Base-by-base conservation (phyloP, 2,113 vertebrate genomes). In the Tetrao urogallus region DNA sequence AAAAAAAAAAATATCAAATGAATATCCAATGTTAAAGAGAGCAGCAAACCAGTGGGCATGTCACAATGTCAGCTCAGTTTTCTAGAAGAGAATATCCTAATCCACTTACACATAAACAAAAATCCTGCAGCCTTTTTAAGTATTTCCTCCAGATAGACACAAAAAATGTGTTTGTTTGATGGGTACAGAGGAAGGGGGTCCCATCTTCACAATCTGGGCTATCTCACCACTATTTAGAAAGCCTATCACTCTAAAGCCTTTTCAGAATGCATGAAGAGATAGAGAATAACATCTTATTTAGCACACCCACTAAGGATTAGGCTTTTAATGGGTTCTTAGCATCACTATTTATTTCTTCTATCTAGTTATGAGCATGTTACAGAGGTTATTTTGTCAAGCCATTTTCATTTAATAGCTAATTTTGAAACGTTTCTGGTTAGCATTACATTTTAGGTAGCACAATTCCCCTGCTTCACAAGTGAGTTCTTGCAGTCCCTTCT, bases 201-300 rank as follows among this genome's bases (percentile, higher is more conserved):
- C 10, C 11, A 25, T 77, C 61, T 45, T 80, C 61, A 86, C 27
- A 80, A 34, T 75, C 30, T 42, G 36, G 63, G 58, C 32, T 78
- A 87, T 85, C 58, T 89, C 78, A 79, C 50, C 67, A 58, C 40
- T 80, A 30, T 75, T 57, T 83, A 70, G 69, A 81, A 61, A 52
- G 48, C 30, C 72, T 92, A 6, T 89, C 83, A 91, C 30, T 65
- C 61, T 64, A 82, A 93, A 67, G 47, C 19, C 52, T 90, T 94
- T 94, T 72, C 57, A 88, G 65, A 81, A 20, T 61, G 69, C 88
- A 82, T 88, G 79, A 80, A 91, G 75, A 91, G n/a, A 83, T 25
- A 36, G 19, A 90, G 65, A 88, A 90, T 34, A 34, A 81, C 32
- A 91, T 81, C 82, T 88, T 91, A 88, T 81, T 82, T 78, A 75